Base-by-base conservation (phyloP, 2,797 vertebrate species). In the Propithecus perrieri region DNA sequence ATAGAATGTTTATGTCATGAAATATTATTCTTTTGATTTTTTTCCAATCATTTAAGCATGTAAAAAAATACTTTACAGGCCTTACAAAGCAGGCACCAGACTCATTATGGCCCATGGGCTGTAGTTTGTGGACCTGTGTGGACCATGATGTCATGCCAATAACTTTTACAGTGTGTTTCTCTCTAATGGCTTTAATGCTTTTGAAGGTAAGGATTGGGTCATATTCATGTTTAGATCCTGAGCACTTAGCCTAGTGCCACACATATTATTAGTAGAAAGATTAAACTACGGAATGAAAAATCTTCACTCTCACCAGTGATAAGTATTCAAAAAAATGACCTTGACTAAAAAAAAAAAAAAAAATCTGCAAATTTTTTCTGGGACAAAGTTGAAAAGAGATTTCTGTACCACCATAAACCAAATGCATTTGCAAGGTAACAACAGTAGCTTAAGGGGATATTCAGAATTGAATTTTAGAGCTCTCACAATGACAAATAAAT, bases 391-490 rank as follows among this genome's bases (percentile, higher is more conserved):
- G 50, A 43, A 69, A 55, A 35, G 20, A 46, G 4, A 33, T 57
- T n/a, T 75, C 38, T 5, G 4, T 6, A 28, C 30, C 2, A 13
- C 4, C 22, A 0, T 20, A 7, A 4, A 6, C 18, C 61, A 33
- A n/a, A 5, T 0, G 17, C 14, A 28, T 35, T 18, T 24, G 46
- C 7, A 3, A 8, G 1, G 2, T 4, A 59, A 12, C 0, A 9
- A 22, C 67, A 46, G 30, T 0, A 24, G 18, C 33, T 85, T 33
- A 6, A 57, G n/a, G 20, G 33, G 15, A 7, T 8, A 8, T 28
- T 85, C 12, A 6, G 2, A 76, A 8, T 4, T 59, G 55, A 86
- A 43, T 18, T 43, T 14, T 6, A 75, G 38, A 10, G 24, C 0
- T 13, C 50, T 74, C 13, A 1, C 13, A 12, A 12, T 0, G 15